These are phyloP conservation scores for Pemphigus obesinymphae DNA, from an alignment of 1,140 invertebrate genomes.

Conservation along the genomic window DNA sequence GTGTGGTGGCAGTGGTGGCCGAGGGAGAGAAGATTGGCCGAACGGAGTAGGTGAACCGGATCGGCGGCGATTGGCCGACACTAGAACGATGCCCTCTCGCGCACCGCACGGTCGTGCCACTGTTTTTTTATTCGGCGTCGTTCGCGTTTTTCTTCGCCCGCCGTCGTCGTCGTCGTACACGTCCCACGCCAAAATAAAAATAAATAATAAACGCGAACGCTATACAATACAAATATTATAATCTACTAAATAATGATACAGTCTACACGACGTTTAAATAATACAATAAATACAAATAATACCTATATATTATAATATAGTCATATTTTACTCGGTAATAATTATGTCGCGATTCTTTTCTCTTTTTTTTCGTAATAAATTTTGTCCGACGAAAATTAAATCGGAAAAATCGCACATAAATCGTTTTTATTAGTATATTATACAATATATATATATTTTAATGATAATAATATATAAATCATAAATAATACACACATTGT, in stretches of 20 bases:
- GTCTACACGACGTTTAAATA: no score
- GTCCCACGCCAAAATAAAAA: background rate
- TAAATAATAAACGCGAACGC: background rate
- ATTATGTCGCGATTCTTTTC: no score
- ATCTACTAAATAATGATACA: background rate
- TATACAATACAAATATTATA: background rate
- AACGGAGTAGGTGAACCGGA: slow-evolving; percentile 41
- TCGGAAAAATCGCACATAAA: background rate
- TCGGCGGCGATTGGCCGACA: slow-evolving; percentile 37
- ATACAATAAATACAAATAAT: no score
- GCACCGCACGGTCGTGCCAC: slow-evolving; percentile 10
- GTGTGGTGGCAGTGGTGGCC: background rate
- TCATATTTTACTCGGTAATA: background rate
- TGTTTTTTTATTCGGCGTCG: background rate
- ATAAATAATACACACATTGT: background rate
- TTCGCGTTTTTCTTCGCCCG: slow-evolving; percentile 9
- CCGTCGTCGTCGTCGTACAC: background rate
- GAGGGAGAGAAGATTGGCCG: slow-evolving; percentile 35
- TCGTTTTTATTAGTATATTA: no score
- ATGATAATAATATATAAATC: background rate
- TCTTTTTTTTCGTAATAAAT: background rate
- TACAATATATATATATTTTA: background rate
- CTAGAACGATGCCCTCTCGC: slow-evolving; percentile 40
- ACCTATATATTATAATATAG: background rate
- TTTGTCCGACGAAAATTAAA: background rate